These are phyloP conservation scores for Seison nebaliae DNA, from an alignment of 1,140 invertebrate species.

Conservation along the genomic window DNA sequence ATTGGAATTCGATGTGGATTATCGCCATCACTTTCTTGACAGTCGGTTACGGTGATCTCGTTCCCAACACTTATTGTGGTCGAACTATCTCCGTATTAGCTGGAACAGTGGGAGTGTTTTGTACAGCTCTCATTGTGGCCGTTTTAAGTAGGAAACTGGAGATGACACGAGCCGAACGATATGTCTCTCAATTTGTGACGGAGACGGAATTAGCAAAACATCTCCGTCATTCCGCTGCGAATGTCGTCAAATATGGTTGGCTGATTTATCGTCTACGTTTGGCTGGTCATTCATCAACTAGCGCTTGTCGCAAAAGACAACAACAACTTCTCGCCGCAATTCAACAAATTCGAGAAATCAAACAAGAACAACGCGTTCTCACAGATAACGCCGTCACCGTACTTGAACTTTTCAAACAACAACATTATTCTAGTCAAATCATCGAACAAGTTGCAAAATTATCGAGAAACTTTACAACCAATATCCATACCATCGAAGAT, in stretches of 20 bases:
- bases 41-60: constrained; percentile 27
- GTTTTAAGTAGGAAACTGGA: constrained; percentile 18
- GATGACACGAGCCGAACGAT: constrained; percentile 17
- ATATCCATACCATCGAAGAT: too few species aligned
- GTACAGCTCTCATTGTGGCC: constrained; percentile 26
- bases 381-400: constrained; percentile 20
- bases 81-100: constrained; percentile 23
- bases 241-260: constrained; percentile 20
- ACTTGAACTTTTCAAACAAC: constrained; percentile 19
- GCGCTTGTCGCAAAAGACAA: constrained; percentile 14
- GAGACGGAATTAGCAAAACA: constrained; percentile 16
- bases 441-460: too few species aligned
- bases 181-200: constrained; percentile 18
- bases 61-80: constrained; percentile 25
- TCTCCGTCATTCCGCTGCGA: constrained; percentile 16
- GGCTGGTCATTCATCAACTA: neutral
- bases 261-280: constrained; percentile 18
- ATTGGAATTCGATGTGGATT: constrained; percentile 93
- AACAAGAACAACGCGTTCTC: constrained; percentile 19
- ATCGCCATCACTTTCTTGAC: constrained; percentile 40
- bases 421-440: constrained; percentile 3
- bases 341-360: constrained; percentile 21
- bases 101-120: constrained; percentile 16
- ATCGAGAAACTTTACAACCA: too few species aligned
- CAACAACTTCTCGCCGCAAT: constrained; percentile 20